phyloP scores from a whole-genome alignment of 2,888 invertebrate species.

The Dicranocentrus wangi region DNA sequence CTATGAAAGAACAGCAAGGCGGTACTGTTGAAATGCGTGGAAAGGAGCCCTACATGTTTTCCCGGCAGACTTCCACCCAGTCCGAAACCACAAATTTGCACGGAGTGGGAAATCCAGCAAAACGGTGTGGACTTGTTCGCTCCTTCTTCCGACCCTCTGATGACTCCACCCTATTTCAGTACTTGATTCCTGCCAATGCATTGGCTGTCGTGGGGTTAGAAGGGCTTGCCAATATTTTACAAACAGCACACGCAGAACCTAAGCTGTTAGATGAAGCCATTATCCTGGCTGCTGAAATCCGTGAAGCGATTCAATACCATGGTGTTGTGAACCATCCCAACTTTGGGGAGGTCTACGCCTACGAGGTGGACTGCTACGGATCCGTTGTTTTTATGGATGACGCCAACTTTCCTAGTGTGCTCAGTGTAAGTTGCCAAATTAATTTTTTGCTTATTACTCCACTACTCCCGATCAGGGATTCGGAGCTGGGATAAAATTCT shows the following conservation, averaged over 20 bases:
- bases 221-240: constrained; percentile 65
- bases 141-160: constrained; percentile 71
- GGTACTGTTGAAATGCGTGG: constrained; percentile 67
- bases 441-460: no score
- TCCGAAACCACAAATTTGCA: constrained; percentile 70
- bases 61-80: constrained; percentile 65
- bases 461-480: no score
- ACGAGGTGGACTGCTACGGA: constrained; percentile 71
- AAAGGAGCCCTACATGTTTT: constrained; percentile 66
- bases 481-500: constrained; percentile 46
- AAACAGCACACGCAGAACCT: constrained; percentile 38
- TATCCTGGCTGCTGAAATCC: constrained; percentile 56
- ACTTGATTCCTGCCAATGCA: constrained; percentile 69
- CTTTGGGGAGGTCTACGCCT: constrained; percentile 70
- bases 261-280: constrained; percentile 55
- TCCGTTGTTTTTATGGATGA: constrained; percentile 71
- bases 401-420: constrained; percentile 69
- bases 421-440: constrained; percentile 45
- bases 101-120: constrained; percentile 62
- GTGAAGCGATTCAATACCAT: constrained; percentile 53
- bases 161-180: constrained; percentile 69
- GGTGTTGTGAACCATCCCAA: constrained; percentile 68
- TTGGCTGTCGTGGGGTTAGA: constrained; percentile 68
- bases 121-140: constrained; percentile 69
- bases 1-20: constrained; percentile 65